Evolutionary conservation across 2,113 vertebrate species (phyloP).

Genomic region (Sceloporus undulatus): DNA sequence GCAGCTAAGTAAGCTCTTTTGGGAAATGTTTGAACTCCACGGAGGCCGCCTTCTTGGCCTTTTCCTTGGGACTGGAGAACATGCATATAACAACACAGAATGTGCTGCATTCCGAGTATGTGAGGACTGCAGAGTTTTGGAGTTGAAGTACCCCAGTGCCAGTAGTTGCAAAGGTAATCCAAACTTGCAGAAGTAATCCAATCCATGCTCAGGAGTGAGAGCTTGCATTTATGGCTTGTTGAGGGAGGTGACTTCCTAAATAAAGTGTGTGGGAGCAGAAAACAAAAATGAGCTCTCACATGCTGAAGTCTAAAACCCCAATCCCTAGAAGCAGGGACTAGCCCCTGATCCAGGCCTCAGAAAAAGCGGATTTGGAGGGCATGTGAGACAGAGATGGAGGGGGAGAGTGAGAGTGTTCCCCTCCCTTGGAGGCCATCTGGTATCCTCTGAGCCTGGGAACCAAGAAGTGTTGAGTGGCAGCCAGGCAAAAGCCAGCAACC

Average conservation of each 20-base stretch:
- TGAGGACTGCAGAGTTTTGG: background rate
- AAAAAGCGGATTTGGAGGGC: slow-evolving; percentile 24
- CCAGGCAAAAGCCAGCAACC: background rate
- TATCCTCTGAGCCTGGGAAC: slow-evolving; percentile 24
- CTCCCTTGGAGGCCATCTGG: background rate
- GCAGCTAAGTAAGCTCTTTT: background rate
- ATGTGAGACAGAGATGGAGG: background rate
- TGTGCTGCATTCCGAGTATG: background rate
- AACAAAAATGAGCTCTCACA: background rate
- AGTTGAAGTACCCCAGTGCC: background rate
- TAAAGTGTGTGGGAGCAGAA: background rate
- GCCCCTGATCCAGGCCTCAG: slow-evolving; percentile 1
- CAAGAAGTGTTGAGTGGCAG: background rate
- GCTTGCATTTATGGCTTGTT: background rate
- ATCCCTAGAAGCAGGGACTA: background rate
- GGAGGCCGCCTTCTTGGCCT: background rate
- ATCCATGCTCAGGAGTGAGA: background rate
- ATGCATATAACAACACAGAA: background rate
- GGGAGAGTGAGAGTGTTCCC: background rate
- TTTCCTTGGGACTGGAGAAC: background rate
- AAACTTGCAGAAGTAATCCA: background rate
- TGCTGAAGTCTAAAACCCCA: background rate
- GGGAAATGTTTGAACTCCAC: accelerated
- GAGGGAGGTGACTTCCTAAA: background rate
- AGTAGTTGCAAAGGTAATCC: background rate